Evolutionary conservation across 1,140 invertebrate genomes (phyloP), one percentile per base, ranked within the genome.

Genomic region (Hylaeus anthracinus): DNA sequence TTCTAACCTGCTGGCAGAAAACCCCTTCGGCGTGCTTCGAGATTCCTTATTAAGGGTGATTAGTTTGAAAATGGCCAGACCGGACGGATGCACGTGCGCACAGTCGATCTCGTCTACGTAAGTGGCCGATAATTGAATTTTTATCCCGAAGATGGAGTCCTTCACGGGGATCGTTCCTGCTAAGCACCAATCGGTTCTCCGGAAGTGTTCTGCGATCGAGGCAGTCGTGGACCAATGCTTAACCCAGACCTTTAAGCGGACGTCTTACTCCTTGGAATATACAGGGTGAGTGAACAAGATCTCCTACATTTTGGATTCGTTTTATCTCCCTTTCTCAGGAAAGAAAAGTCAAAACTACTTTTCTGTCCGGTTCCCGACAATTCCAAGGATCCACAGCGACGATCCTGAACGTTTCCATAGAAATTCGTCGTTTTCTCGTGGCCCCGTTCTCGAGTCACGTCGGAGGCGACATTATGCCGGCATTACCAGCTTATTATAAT

Each of bases 401-500:
- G 45, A 48, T 1, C 45, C 45, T 1, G 45, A 51, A 51, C 2
- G 10, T 51, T 51, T 51, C 9, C 26, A 9, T 14, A n/a, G 8
- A 61, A 61, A 64, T 8, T 45, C 12, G n/a, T 4, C 14, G 2
- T 26, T 48, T 67, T 53, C 65, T 14, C 45, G 65, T 3, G 65
- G 3, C 51, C 45, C 5, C 9, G 41, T n/a, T 15, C 0, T 6
- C 15, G 37, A 67, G 3, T 45, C 43, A 9, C 58, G 73, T 45
- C 72, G 71, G 67, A 45, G 61, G 15, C 72, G 82, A 73, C 65
- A 86, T 88, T 88, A 88, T 80, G 37, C 51, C 58, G 75, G 81
- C 72, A 88, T 88, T 88, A 88, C 72, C 72, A 85, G 77, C 77
- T 86, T 88, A 86, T 88, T 88, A 88, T 88, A 88, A 88, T 88